Conservation (phyloP, 1,140 invertebrate genomes). For the Trachymyrmex septentrionalis region DNA sequence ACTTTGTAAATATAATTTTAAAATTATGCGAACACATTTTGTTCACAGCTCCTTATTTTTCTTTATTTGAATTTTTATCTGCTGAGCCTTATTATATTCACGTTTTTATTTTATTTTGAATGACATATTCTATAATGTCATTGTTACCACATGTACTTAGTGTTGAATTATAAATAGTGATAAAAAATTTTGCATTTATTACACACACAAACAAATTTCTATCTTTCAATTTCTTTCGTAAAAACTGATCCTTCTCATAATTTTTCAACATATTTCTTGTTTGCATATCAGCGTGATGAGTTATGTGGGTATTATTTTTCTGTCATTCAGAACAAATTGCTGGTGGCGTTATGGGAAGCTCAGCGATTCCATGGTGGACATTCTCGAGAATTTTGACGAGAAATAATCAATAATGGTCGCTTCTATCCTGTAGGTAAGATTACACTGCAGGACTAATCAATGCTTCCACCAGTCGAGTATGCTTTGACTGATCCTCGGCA, state of each 20-base stretch:
- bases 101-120: too few relatives aligned
- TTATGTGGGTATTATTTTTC: slow-evolving; percentile 35
- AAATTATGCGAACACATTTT: too few relatives aligned
- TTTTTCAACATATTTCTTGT: slow-evolving; percentile 1
- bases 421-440: slow-evolving; percentile 33
- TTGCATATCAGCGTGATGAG: slow-evolving; percentile 1
- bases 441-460: slow-evolving; percentile 53
- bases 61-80: too few relatives aligned
- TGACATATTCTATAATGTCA: too few relatives aligned
- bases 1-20: too few relatives aligned
- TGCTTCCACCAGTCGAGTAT: slow-evolving; percentile 38
- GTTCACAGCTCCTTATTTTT: too few relatives aligned
- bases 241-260: not conserved
- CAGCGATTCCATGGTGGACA: not conserved
- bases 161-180: not conserved
- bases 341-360: slow-evolving; percentile 16
- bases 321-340: slow-evolving; percentile 37
- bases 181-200: not conserved
- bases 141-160: not conserved
- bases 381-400: slow-evolving; percentile 6
- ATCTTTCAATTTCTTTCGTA: not conserved
- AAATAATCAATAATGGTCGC: slow-evolving; percentile 25
- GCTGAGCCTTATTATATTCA: too few relatives aligned
- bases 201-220: not conserved
- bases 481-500: not conserved